Base-by-base conservation (phyloP, 2,888 invertebrate species). In the Caenorhabditis becei region DNA sequence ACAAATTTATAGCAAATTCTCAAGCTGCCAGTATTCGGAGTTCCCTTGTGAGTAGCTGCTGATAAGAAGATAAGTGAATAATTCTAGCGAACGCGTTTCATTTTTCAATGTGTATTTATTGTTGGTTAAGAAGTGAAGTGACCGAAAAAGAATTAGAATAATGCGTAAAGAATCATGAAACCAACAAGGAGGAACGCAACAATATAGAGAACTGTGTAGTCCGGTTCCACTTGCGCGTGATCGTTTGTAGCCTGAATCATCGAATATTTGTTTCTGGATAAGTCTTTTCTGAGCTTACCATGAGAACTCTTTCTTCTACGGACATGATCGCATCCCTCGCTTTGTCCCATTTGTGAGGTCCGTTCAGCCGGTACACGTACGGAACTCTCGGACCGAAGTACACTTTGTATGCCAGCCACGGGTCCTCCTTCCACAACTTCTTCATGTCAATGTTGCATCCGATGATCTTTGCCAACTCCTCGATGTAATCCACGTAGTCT, bases 401-500 rank as follows among this genome's bases (percentile, higher is more conserved):
- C 2, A 83, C 80, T 49, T 77, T 77, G 44, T 35, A 72, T 14
- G 81, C 77, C 24, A 82, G 24, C 56, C 62, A 67, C 4, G 77
- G 72, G 35, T 82, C 81, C 26, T 70, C 53, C 20, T 54, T 67
- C 59, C 63, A 65, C 26, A 82, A 16, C 35, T 58, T 58, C 41
- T 49, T 69, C 69, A 77, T 74, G 56, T 82, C 62, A 35, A 77
- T 23, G n/a, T 59, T 61, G 18, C 71, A 70, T 35, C 92, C 92
- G 23, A 91, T 88, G 11, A 92, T 37, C 41, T 87, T 86, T 4
- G 92, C 92, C 62, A 93, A 78, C 69, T 92, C 92, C 82, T 92
- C 92, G 92, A 92, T 92, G 83, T 91, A 92, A 8, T 83, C 79
- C 11, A 87, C 80, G 72, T 87, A 88, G 75, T 92, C 91, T 2